Percentiles rank a stretch among this genome's conserved stretches.
Evolutionary conservation across 2,113 vertebrate genomes (phyloP).

Genomic region (Ornithorhynchus anatinus): DNA sequence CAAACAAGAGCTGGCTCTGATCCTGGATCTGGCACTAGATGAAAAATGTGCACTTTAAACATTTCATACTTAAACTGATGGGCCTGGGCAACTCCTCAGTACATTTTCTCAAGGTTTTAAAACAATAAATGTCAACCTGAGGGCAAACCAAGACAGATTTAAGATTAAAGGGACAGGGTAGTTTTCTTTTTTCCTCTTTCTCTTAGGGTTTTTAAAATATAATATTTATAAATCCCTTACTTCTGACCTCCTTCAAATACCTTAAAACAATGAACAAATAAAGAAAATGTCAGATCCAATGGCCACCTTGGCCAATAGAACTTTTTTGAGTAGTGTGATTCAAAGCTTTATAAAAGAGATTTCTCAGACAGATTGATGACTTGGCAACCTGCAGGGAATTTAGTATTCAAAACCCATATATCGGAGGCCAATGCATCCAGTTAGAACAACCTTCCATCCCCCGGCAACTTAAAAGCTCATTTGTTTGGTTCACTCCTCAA

Average conservation of each 20-base stretch:
- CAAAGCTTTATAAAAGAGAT: conserved; percentile 19
- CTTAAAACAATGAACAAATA: background rate
- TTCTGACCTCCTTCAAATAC: background rate
- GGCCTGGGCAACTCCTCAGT: conserved; percentile 45
- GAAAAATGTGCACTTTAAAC: conserved; percentile 59
- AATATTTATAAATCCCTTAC: background rate
- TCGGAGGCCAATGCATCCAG: conserved; percentile 33
- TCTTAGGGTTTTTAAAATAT: background rate
- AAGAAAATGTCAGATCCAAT: background rate
- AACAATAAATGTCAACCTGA: conserved; percentile 52
- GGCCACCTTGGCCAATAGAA: conserved; percentile 13
- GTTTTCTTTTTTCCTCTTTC: background rate
- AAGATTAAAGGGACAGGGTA: background rate
- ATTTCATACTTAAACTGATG: conserved; percentile 30
- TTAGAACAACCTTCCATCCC: conserved; percentile 48
- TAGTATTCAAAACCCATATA: conserved; percentile 32
- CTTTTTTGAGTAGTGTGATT: conserved; percentile 1
- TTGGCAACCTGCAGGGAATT: conserved; percentile 46
- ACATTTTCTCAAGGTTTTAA: conserved; percentile 44
- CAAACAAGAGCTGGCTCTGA: conserved; percentile 47
- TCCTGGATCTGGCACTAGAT: conserved; percentile 60
- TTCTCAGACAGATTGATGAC: conserved; percentile 33
- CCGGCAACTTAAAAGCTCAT: conserved; percentile 13
- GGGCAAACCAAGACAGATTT: conserved; percentile 7
- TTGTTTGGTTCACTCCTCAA: background rate